Percentiles rank a stretch among this genome's conserved stretches.
Evolutionary conservation across 2,888 invertebrate species (phyloP).

Genomic region (Graphium colonna): DNA sequence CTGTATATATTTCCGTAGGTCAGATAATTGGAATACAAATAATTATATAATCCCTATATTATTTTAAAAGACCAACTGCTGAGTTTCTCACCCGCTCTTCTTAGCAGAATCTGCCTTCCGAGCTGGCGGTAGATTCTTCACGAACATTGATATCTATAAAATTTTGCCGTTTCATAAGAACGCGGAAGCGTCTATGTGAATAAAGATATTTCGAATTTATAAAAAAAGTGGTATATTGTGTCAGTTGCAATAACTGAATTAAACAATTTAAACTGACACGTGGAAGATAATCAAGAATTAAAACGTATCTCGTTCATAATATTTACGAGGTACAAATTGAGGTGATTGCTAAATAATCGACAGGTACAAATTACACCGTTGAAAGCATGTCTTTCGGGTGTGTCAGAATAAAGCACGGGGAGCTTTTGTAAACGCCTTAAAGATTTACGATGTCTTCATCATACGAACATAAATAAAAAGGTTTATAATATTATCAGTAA

Average conservation of each 20-base stretch:
- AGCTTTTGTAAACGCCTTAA: conserved; percentile 18
- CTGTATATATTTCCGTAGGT: no score
- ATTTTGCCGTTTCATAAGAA: no score
- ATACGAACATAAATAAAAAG: conserved; percentile 17
- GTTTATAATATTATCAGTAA: conserved; percentile 14
- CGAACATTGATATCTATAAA: no score
- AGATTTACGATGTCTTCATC: conserved; percentile 21
- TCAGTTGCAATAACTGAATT: conserved; percentile 6
- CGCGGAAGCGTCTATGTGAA: no score
- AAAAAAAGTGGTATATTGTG: not conserved
- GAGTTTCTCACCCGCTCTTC: no score
- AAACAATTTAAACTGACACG: not conserved
- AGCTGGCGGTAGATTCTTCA: no score
- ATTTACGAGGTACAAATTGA: conserved; percentile 39
- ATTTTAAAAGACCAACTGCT: no score
- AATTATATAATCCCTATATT: no score
- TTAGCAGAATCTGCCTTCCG: no score
- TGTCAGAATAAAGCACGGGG: conserved; percentile 17
- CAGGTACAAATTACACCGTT: conserved; percentile 34
- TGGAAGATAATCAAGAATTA: conserved; percentile 28
- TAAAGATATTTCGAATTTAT: no score
- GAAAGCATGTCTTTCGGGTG: conserved; percentile 23
- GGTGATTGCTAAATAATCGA: conserved; percentile 34
- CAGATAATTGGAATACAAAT: no score
- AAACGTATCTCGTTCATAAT: conserved; percentile 31